Evolutionary conservation across 2,888 invertebrate genomes (phyloP).

Genomic region (Rhodophaea formosa): DNA sequence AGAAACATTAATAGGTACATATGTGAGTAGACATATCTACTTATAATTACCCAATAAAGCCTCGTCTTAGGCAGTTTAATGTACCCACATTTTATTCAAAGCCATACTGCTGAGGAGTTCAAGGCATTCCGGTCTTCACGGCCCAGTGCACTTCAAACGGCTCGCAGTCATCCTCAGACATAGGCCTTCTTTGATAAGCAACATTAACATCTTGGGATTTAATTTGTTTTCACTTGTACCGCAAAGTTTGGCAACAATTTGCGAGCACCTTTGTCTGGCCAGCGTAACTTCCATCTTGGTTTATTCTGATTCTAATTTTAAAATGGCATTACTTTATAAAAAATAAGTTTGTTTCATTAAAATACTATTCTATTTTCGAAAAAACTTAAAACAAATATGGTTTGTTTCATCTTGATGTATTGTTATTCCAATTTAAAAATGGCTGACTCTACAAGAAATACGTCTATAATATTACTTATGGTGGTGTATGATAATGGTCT

Average conservation of each 20-base stretch:
- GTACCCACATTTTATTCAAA: constrained; percentile 34
- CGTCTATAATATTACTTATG: too few relatives aligned
- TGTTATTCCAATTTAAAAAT: too few relatives aligned
- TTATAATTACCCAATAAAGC: constrained; percentile 19
- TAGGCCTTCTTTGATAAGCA: constrained; percentile 75
- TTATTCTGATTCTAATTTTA: neutral
- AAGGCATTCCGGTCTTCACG: constrained; percentile 69
- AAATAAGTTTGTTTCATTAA: neutral
- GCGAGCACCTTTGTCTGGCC: constrained; percentile 10
- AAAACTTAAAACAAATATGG: neutral
- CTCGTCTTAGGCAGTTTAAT: constrained; percentile 25
- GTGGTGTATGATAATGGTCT: neutral
- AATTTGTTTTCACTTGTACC: constrained; percentile 66
- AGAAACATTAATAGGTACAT: neutral
- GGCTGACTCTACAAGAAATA: too few relatives aligned
- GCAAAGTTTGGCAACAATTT: constrained; percentile 26
- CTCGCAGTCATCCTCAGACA: constrained; percentile 65
- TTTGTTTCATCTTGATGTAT: too few relatives aligned
- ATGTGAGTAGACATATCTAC: neutral
- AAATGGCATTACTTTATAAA: neutral
- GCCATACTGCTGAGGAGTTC: constrained; percentile 44
- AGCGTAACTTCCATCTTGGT: neutral
- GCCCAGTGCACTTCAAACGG: constrained; percentile 67
- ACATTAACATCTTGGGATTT: constrained; percentile 74
- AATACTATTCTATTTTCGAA: neutral